Percentiles rank a stretch among this genome's conserved stretches.
Conservation (phyloP, 2,888 invertebrate genomes). For the Celastrina argiolus region DNA sequence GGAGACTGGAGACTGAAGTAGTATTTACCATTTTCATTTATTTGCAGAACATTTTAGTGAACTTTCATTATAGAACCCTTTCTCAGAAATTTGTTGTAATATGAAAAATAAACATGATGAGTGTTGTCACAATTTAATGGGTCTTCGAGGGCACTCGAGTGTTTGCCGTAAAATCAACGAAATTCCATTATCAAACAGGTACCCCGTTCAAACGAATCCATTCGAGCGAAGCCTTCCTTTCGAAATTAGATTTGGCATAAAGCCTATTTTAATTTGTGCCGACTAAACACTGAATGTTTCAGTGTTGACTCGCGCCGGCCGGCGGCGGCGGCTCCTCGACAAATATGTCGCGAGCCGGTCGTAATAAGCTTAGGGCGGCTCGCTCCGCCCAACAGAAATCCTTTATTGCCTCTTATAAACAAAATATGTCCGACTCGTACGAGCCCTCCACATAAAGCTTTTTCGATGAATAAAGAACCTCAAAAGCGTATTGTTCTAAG, state of each 20-base stretch:
- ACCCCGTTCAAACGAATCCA: slow-evolving; percentile 40
- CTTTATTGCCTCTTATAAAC: slow-evolving; percentile 8
- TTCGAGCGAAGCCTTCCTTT: slow-evolving; percentile 63
- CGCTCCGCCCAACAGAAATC: slow-evolving; percentile 49
- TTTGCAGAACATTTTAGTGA: neutral
- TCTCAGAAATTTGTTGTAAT: slow-evolving; percentile 4
- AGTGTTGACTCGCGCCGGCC: slow-evolving; percentile 56
- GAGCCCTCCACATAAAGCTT: neutral
- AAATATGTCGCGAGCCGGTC: slow-evolving; percentile 57
- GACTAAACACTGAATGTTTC: slow-evolving; percentile 74
- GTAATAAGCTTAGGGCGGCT: slow-evolving; percentile 69
- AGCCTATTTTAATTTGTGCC: slow-evolving; percentile 76
- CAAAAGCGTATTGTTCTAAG: slow-evolving; percentile 1
- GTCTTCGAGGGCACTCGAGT: slow-evolving; percentile 42
- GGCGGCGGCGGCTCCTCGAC: slow-evolving; percentile 61
- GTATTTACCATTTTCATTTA: neutral
- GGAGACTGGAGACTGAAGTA: neutral
- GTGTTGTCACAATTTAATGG: slow-evolving; percentile 19
- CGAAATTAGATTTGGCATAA: slow-evolving; percentile 75
- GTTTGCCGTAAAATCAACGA: slow-evolving; percentile 53
- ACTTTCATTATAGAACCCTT: neutral
- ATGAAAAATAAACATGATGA: slow-evolving; percentile 17
- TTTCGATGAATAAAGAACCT: neutral
- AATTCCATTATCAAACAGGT: slow-evolving; percentile 68
- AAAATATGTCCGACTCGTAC: slow-evolving; percentile 46